These are phyloP conservation scores for Willisornis vidua DNA, from an alignment of 2,113 vertebrate species.

Conservation along the genomic window DNA sequence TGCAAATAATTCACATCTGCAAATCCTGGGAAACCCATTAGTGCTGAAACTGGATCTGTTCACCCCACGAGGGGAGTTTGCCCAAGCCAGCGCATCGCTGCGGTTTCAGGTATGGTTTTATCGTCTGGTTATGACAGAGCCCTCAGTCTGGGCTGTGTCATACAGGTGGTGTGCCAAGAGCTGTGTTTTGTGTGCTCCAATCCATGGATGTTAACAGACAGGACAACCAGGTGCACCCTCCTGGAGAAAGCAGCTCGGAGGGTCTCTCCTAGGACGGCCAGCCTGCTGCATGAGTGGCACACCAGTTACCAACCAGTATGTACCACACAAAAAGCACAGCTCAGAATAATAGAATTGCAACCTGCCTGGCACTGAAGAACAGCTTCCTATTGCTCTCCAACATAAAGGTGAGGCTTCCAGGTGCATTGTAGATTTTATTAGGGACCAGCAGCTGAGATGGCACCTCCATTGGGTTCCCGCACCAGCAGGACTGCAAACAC, in stretches of 20 bases:
- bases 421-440: background rate
- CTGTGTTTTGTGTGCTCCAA: background rate
- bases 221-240: background rate
- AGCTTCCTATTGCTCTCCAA: accelerated
- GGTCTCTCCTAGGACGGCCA: background rate
- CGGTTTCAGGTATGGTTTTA: background rate
- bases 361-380: background rate
- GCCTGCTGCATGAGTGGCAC: background rate
- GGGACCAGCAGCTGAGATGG: background rate
- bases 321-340: background rate
- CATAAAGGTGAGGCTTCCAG: background rate
- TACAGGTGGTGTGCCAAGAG: background rate
- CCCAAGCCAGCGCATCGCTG: accelerated
- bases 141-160: background rate
- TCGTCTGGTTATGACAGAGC: background rate
- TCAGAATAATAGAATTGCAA: background rate
- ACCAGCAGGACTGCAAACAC: background rate
- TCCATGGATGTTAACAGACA: background rate
- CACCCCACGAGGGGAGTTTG: background rate
- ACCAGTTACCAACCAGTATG: background rate
- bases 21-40: conserved; percentile 54
- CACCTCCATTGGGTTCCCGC: background rate
- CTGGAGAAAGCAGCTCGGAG: background rate
- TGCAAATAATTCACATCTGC: conserved; percentile 71
- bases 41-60: background rate